Percentiles rank a stretch among this genome's conserved stretches.
Conservation (phyloP, 2,888 invertebrate species). For the Cremastinae sp. region DNA sequence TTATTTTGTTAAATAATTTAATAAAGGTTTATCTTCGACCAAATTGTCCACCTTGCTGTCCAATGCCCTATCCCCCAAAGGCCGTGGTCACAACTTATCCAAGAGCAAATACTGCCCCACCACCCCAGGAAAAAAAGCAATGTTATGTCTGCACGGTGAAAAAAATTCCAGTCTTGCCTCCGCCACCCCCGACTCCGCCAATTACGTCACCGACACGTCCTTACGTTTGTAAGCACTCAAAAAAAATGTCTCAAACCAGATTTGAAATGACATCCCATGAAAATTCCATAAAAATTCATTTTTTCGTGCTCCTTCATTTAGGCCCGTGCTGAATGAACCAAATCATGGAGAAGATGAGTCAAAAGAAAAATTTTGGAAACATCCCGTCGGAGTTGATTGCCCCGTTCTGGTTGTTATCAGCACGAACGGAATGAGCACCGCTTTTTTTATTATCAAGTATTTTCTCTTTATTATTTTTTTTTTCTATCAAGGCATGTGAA, state of each 20-base stretch:
- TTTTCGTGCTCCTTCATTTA: constrained; percentile 17
- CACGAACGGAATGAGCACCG: constrained; percentile 57
- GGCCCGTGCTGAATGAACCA: constrained; percentile 39
- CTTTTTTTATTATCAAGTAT: constrained; percentile 59
- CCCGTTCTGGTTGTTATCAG: constrained; percentile 50
- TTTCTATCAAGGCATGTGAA: constrained; percentile 58
- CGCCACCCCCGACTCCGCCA: constrained; percentile 67
- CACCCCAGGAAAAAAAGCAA: constrained; percentile 56
- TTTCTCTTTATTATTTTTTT: constrained; percentile 50
- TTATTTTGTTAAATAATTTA: too few species aligned
- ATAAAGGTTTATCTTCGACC: constrained; percentile 69
- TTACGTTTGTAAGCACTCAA: constrained; percentile 36
- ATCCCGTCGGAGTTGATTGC: constrained; percentile 26
- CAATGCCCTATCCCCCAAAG: constrained; percentile 69
- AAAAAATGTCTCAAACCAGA: too few species aligned
- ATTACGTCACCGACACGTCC: constrained; percentile 64
- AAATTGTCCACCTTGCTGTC: constrained; percentile 67
- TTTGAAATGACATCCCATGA: too few species aligned
- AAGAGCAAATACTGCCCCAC: constrained; percentile 51
- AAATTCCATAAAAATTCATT: too few species aligned
- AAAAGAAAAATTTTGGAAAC: constrained; percentile 24
- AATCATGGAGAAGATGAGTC: background rate
- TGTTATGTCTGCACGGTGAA: constrained; percentile 64
- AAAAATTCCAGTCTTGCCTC: constrained; percentile 66
- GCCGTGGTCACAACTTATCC: constrained; percentile 64